Evolutionary conservation across 2,797 vertebrate genomes (phyloP), one percentile per base, ranked within the genome.

Genomic region (Urocyon cinereoargenteus): DNA sequence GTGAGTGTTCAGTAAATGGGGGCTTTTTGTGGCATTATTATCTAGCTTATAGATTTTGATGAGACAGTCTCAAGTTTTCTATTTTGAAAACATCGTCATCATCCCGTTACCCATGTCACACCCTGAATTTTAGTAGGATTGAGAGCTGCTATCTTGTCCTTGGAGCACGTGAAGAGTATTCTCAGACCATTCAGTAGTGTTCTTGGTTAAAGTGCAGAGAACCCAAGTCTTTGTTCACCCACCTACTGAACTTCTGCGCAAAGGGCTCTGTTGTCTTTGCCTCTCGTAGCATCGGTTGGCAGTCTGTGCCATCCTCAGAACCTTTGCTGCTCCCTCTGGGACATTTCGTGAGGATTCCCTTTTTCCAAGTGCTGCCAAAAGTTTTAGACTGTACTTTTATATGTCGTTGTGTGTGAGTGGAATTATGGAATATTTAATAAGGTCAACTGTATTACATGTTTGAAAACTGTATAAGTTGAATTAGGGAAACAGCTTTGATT

Each of bases 401-500:
- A 31, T 91, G 97, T 96, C 68, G 40, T 86, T 89, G 79, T 64
- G 70, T 98, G 72, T 96, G 98, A 98, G 91, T 95, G 95, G 97
- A 88, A 45, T 97, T 98, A 94, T 91, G 96, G 98, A 97, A 98
- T 98, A 97, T 98, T 98, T 99, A 98, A 99, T 98, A 98, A 98
- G 98, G 98, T 98, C 98, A 98, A 96, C 88, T 81, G 77, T 98
- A 98, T 98, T 98, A 78, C 93, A 85, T 98, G 98, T 99, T 99
- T 99, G 98, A 98, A 98, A 98, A 98, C 98, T 98, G 93, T 96
- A 24, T 98, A 98, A 98, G 98, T 98, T 98, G 96, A 98, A 97
- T 98, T 97, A 98, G 96, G 97, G 98, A 98, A 99, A 98, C 98
- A 98, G 98, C 98, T 98, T 98, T 98, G 98, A 98, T 99, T 98